Evolutionary conservation across 1,140 invertebrate species (phyloP).

Genomic region (Temnothorax curvispinosus): DNA sequence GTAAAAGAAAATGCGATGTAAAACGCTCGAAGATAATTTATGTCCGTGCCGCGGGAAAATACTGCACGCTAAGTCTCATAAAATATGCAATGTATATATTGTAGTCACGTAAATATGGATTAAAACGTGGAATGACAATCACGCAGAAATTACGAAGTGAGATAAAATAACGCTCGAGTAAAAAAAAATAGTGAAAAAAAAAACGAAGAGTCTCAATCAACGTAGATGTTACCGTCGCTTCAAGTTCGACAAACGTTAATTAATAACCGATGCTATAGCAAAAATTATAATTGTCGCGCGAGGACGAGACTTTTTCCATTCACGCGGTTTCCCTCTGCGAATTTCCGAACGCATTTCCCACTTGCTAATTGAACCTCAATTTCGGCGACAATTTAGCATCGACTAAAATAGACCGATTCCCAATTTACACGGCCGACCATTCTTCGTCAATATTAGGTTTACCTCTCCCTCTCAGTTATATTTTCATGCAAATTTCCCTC

Average conservation of each 20-base stretch:
- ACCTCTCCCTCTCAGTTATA: neutral
- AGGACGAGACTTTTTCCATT: constrained; percentile 23
- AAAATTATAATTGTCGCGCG: constrained; percentile 47
- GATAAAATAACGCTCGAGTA: neutral
- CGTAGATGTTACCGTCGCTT: constrained; percentile 4
- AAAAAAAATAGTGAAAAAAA: neutral
- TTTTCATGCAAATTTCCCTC: neutral
- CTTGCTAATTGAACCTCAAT: constrained; percentile 52
- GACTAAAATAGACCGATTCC: constrained; percentile 41
- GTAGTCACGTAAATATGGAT: constrained; percentile 31
- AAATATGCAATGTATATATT: constrained; percentile 43
- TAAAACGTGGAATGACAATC: constrained; percentile 42
- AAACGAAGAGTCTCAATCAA: constrained; percentile 18
- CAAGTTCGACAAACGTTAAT: constrained; percentile 28
- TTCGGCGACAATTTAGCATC: constrained; percentile 39
- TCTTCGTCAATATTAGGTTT: neutral
- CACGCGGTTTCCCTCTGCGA: neutral
- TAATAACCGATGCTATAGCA: constrained; percentile 33
- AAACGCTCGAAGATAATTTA: constrained; percentile 24
- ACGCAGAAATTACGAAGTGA: constrained; percentile 28
- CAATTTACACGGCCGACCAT: constrained; percentile 4
- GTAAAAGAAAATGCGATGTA: neutral
- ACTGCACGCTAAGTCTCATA: constrained; percentile 11
- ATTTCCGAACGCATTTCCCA: constrained; percentile 41
- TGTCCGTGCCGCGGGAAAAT: neutral